phyloP scores from a whole-genome alignment of 2,797 vertebrate genomes.

The Micromesistius poutassou region DNA sequence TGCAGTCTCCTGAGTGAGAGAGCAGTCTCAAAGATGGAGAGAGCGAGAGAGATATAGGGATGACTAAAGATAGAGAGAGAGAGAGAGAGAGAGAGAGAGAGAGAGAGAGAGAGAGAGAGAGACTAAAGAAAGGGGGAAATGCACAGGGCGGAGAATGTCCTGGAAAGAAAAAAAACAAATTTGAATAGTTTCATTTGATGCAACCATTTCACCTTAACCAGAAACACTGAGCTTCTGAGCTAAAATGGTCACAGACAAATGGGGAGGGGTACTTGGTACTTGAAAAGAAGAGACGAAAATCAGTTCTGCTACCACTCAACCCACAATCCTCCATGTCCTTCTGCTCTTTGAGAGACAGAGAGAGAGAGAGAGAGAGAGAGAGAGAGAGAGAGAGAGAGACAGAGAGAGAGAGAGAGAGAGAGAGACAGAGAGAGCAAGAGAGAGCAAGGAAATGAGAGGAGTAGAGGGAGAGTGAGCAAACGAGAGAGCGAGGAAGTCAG shows the following conservation, averaged over 20 bases:
- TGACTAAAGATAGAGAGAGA: conserved; percentile 34
- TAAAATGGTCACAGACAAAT: conserved; percentile 46
- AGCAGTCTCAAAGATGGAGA: conserved; percentile 22
- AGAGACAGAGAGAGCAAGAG: conserved; percentile 41
- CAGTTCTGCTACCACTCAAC: conserved; percentile 29
- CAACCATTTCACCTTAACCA: conserved; percentile 66
- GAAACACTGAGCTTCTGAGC: conserved; percentile 54
- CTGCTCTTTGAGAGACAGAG: conserved; percentile 31
- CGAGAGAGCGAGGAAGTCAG: neutral
- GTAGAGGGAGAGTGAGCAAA: conserved; percentile 17
- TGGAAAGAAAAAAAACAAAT: conserved; percentile 39
- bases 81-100: conserved; percentile 14
- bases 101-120: conserved; percentile 4
- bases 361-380: neutral
- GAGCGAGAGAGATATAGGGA: conserved; percentile 2
- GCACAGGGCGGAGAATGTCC: conserved; percentile 43
- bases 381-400: conserved; percentile 29
- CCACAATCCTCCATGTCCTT: conserved; percentile 35
- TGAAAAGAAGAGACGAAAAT: neutral
- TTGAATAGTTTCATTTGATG: conserved; percentile 65
- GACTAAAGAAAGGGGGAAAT: conserved; percentile 27
- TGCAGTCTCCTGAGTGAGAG: conserved; percentile 62
- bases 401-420: conserved; percentile 27
- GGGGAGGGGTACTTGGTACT: conserved; percentile 24
- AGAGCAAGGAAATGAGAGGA: conserved; percentile 29